Base-by-base conservation (phyloP, 2,888 invertebrate species). In the Apodemia duryi region DNA sequence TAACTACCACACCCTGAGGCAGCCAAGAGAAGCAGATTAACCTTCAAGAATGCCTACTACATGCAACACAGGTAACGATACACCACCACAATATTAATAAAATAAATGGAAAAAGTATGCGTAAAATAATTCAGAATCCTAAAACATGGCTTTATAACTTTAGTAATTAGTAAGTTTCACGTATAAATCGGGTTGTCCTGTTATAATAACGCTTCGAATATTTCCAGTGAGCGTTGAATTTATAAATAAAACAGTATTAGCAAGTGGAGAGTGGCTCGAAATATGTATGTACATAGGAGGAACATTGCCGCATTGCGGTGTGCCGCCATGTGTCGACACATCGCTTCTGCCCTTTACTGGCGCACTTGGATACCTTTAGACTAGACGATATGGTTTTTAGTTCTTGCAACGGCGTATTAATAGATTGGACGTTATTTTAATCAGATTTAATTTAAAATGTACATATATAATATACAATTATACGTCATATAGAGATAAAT, bases 301-400 rank as follows among this genome's bases (percentile, higher is more conserved):
- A 82, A 81, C 82, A 81, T 81, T 88, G 87, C 87, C 90, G 90
- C 90, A 90, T 83, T 90, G 90, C 90, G 88, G 89, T 83, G 85
- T 76, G 82, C 80, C 83, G 82, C 81, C 86, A 81, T 83, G 81
- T 87, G 88, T 85, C 87, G 85, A 87, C 87, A 88, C 82, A 88
- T 86, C 84, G 84, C 83, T 85, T 78, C 80, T 86, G 86, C 87
- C 86, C 86, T 88, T 89, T 86, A 80, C 83, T 78, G 79, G 72
- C 74, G 71, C 70, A 75, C 77, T 79, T 75, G 74, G 78, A 79
- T 81, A 79, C 75, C 75, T 80, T 78, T 78, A 76, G 70, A 77
- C 77, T 73, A 72, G 67, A 75, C 67, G 67, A 62, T 49, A 49
- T 43, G 13, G 29, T 62, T 62, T 62, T 62, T 62, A 32, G 46